Evolutionary conservation across 1,140 invertebrate species (phyloP).

Genomic region (Conus ventricosus): DNA sequence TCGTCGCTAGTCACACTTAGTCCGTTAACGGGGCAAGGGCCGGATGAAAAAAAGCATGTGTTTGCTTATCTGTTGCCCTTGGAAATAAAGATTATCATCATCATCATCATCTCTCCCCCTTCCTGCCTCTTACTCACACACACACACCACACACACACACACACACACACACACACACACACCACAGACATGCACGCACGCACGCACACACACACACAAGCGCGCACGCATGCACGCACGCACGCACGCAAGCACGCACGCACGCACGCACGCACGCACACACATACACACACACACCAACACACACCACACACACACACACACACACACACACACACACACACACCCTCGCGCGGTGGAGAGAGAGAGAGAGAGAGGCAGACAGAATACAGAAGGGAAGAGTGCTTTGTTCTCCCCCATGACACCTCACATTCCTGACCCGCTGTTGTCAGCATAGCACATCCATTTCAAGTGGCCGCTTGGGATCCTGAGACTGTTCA

Average conservation of each 20-base stretch:
- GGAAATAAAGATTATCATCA: no score
- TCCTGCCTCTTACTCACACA: not conserved
- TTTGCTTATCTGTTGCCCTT: no score
- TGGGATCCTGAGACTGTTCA: no score
- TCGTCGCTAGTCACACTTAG: no score
- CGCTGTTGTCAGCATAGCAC: no score
- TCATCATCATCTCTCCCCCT: not conserved
- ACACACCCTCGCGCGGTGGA: not conserved
- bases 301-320: not conserved
- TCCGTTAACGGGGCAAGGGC: no score
- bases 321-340: not conserved
- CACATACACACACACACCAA: not conserved
- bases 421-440: no score
- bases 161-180: conserved; percentile 20
- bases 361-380: not conserved
- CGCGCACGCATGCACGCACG: not conserved
- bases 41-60: no score
- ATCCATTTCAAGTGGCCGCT: no score
- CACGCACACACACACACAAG: not conserved
- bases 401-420: no score
- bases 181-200: conserved; percentile 7
- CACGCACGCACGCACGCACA: not conserved
- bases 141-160: not conserved
- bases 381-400: not conserved
- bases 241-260: not conserved